Evolutionary conservation across 2,888 invertebrate genomes (phyloP).

Genomic region (Cheilosia scutellata): DNA sequence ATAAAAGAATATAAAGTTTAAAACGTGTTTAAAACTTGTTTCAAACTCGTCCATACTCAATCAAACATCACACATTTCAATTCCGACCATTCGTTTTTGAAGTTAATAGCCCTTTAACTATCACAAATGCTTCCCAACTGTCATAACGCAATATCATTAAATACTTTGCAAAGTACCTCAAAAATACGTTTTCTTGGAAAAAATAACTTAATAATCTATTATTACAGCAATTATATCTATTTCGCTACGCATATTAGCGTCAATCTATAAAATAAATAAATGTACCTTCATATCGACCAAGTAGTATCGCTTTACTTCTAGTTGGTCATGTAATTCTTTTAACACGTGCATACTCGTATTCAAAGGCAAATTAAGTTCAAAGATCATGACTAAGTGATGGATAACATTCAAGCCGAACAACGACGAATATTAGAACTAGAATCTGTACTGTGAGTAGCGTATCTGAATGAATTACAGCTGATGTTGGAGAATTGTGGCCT

Average conservation of each 20-base stretch:
- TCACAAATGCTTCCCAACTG: too few relatives aligned
- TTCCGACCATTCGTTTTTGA: too few relatives aligned
- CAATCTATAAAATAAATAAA: neutral
- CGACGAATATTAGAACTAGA: neutral
- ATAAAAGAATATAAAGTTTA: too few relatives aligned
- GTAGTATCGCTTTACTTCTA: conserved; percentile 22
- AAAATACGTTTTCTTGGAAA: neutral
- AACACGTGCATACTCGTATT: neutral
- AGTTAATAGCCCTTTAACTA: too few relatives aligned
- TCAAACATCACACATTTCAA: too few relatives aligned
- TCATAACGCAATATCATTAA: neutral
- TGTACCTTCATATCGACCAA: conserved; percentile 12
- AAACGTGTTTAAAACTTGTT: too few relatives aligned
- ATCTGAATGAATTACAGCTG: neutral
- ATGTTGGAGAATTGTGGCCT: neutral
- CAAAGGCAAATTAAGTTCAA: conserved; percentile 28
- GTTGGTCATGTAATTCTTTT: neutral
- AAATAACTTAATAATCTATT: neutral
- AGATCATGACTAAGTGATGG: conserved; percentile 27
- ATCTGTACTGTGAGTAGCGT: neutral
- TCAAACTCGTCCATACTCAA: too few relatives aligned
- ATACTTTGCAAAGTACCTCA: neutral
- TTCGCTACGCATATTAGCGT: neutral
- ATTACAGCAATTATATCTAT: conserved; percentile 12
- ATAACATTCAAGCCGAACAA: neutral